Conservation (phyloP, 2,888 invertebrate species). For the Eilema caniola region DNA sequence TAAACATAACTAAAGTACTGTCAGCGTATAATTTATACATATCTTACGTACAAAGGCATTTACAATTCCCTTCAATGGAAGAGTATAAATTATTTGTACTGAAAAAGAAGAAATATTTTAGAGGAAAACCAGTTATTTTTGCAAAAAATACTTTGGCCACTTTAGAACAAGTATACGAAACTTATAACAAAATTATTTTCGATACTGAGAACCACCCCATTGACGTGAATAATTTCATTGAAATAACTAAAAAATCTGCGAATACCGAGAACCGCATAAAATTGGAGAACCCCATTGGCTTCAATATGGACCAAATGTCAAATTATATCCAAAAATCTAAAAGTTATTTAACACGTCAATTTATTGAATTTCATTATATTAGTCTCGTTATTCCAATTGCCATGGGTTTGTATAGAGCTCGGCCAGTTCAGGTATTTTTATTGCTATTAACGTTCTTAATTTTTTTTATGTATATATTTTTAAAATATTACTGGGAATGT, state of each 20-base stretch:
- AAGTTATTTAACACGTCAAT: too few species aligned
- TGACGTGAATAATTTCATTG: neutral
- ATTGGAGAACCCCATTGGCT: neutral
- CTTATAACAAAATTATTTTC: neutral
- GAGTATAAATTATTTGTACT: constrained; percentile 8
- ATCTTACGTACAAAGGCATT: neutral
- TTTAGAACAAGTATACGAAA: neutral
- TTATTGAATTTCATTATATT: too few species aligned
- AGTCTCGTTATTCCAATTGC: too few species aligned
- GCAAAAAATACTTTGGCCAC: neutral
- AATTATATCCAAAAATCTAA: constrained; percentile 2
- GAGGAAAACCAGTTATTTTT: constrained; percentile 7
- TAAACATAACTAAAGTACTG: neutral
- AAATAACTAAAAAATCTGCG: neutral
- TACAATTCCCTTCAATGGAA: constrained; percentile 5
- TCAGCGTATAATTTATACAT: constrained; percentile 15
- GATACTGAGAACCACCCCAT: neutral
- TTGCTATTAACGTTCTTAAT: too few species aligned
- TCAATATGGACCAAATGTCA: neutral
- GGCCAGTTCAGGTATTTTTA: too few species aligned
- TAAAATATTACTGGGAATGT: too few species aligned
- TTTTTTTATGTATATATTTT: too few species aligned
- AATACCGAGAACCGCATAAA: constrained; percentile 5
- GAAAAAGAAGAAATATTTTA: constrained; percentile 11
- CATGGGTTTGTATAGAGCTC: too few species aligned